Percentiles rank a stretch among this genome's conserved stretches.
These are phyloP conservation scores for Rhinolophus sinicus DNA, from an alignment of 2,113 vertebrate species.

Conservation along the genomic window DNA sequence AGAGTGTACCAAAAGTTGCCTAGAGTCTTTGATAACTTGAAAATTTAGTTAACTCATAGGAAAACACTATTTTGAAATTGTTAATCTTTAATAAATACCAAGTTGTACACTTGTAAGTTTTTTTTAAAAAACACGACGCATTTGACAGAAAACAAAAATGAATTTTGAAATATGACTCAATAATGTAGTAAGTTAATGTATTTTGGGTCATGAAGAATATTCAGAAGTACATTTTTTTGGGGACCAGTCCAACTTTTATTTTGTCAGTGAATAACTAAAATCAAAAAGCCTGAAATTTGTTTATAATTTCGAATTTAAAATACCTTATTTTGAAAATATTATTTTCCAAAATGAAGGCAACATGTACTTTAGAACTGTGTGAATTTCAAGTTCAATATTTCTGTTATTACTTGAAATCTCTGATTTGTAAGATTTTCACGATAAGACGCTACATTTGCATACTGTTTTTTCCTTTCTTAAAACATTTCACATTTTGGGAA, in stretches of 20 bases:
- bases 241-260: not conserved
- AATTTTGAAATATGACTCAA: not conserved
- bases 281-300: not conserved
- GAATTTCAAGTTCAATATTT: not conserved
- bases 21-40: not conserved
- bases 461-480: not conserved
- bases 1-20: not conserved
- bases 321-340: constrained; percentile 30
- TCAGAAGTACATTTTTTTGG: not conserved
- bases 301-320: constrained; percentile 38
- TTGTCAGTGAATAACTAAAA: not conserved
- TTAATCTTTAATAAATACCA: not conserved
- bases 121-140: not conserved
- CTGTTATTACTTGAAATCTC: not conserved
- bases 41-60: not conserved
- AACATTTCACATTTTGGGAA: constrained; percentile 15
- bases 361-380: not conserved
- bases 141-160: not conserved
- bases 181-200: not conserved
- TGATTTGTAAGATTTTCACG: not conserved
- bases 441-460: not conserved
- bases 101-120: not conserved
- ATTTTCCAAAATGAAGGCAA: constrained; percentile 18
- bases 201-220: not conserved
- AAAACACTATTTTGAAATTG: constrained; percentile 10